Evolutionary conservation across 2,888 invertebrate species (phyloP).

Genomic region (Cantharis lateralis): DNA sequence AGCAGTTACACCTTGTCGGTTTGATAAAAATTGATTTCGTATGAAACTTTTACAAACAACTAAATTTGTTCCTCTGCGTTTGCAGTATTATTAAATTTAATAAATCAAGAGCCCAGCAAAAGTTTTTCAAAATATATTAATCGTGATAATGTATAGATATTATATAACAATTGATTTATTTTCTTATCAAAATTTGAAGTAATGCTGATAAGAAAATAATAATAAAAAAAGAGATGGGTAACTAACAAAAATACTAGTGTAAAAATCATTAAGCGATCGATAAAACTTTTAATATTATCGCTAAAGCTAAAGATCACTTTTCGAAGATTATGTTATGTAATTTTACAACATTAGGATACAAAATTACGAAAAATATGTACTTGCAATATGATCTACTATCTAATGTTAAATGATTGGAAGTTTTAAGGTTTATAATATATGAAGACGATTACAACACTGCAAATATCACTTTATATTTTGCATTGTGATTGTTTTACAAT

Average conservation of each 20-base stretch:
- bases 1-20: not conserved
- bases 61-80: not conserved
- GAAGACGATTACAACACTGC: not conserved
- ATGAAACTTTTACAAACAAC: not conserved
- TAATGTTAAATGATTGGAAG: slow-evolving; percentile 31
- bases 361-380: slow-evolving; percentile 30
- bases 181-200: not conserved
- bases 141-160: not conserved
- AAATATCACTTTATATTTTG: not conserved
- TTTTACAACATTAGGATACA: slow-evolving; percentile 26
- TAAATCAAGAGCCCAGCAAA: not conserved
- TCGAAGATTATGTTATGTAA: slow-evolving; percentile 9
- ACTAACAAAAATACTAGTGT: not conserved
- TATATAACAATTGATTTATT: not conserved
- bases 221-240: not conserved
- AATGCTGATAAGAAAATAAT: not conserved
- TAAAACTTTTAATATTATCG: slow-evolving; percentile 6
- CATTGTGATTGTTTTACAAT: slow-evolving; percentile 31
- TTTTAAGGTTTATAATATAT: slow-evolving; percentile 1
- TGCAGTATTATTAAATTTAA: not conserved
- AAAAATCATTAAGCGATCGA: not conserved
- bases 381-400: slow-evolving; percentile 25
- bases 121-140: not conserved
- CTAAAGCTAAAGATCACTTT: slow-evolving; percentile 26
- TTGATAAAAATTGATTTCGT: not conserved